Conservation (phyloP, 2,113 vertebrate genomes). For the Cryptomyrus ogoouensis region DNA sequence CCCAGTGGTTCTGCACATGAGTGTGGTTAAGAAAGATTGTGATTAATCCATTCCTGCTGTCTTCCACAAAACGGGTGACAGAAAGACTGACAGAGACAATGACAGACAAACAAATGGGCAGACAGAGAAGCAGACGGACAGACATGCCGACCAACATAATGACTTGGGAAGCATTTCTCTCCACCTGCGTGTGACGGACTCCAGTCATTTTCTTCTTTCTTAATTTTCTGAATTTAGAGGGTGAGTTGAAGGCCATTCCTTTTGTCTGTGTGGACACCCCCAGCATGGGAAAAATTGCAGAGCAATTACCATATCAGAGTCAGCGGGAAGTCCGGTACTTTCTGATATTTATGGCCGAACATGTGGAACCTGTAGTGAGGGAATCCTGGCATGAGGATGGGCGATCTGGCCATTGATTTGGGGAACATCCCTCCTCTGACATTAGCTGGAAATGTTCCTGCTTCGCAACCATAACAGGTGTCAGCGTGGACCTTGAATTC, state of each 20-base stretch:
- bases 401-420: background rate
- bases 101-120: background rate
- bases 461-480: background rate
- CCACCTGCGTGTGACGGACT: background rate
- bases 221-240: background rate
- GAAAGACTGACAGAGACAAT: background rate
- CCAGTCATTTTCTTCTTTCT: background rate
- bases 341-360: background rate
- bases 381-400: background rate
- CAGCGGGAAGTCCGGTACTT: background rate
- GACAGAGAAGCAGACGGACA: background rate
- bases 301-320: background rate
- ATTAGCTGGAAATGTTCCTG: background rate
- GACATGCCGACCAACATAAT: background rate
- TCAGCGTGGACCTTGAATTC: background rate
- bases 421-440: background rate
- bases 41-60: background rate
- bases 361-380: background rate
- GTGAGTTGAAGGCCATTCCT: background rate
- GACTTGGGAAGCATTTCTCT: background rate
- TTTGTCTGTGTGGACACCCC: background rate
- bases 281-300: background rate
- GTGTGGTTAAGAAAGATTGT: background rate
- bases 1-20: background rate
- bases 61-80: background rate